A percentile compares a stretch with the other conserved stretches of the same genome.
phyloP scores from a whole-genome alignment of 2,888 invertebrate species.

The Lasiommata megera region DNA sequence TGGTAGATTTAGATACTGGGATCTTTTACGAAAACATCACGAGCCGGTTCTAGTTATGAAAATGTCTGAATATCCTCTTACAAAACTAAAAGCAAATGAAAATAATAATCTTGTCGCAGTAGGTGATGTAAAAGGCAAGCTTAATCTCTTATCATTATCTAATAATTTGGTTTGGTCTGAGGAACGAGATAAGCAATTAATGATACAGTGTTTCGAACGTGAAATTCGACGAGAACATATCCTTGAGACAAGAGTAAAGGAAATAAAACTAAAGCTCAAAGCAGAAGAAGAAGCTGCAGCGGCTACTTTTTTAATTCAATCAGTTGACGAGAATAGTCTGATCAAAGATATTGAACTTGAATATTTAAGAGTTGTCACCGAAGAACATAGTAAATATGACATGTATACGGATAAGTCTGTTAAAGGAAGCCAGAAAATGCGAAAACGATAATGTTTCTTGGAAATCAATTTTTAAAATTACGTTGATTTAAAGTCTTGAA shows the following conservation, averaged over 20 bases:
- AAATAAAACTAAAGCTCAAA: conserved; percentile 83
- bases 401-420: conserved; percentile 9
- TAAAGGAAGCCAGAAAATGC: conserved; percentile 17
- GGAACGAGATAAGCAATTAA: conserved; percentile 85
- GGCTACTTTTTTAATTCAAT: too few relatives aligned
- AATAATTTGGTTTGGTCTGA: conserved; percentile 83
- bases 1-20: conserved; percentile 90
- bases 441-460: conserved; percentile 26
- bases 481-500: too few relatives aligned
- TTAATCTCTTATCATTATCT: conserved; percentile 84
- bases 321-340: conserved; percentile 40
- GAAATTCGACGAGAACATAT: conserved; percentile 93
- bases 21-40: conserved; percentile 86
- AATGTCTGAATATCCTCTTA: conserved; percentile 74
- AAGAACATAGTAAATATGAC: conserved; percentile 39
- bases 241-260: conserved; percentile 90
- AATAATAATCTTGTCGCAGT: conserved; percentile 81
- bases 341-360: conserved; percentile 58
- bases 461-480: too few relatives aligned
- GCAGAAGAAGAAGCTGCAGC: conserved; percentile 55
- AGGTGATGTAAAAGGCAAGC: conserved; percentile 85
- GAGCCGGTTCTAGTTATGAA: conserved; percentile 84
- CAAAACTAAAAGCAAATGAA: conserved; percentile 83
- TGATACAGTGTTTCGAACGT: conserved; percentile 88
- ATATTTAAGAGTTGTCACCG: conserved; percentile 60